Evolutionary conservation across 2,888 invertebrate genomes (phyloP), one percentile per base, ranked within the genome.

Genomic region (Pandemis cinnamomeana): DNA sequence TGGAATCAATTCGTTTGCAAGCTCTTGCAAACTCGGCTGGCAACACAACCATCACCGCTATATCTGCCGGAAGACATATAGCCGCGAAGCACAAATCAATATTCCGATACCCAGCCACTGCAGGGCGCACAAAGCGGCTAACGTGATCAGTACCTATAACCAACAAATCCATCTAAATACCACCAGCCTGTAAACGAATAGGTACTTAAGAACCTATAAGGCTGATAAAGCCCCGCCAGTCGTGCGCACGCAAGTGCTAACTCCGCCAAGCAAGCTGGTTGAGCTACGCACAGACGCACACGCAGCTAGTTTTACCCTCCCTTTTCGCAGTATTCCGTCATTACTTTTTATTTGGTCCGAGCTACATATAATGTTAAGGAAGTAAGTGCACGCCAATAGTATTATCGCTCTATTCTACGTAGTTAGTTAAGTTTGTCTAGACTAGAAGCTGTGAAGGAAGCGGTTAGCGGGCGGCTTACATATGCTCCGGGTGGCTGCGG

Each of bases 401-500:
- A 71, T 53, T 63, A 58, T 58, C 36, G 63, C 27, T 27, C 69
- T 76, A 74, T 55, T 63, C 75, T 76, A 73, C 68, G 60, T 60
- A 61, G 48, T 48, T 46, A 72, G 61, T 53, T 27, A 58, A 27
- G 58, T 63, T 7, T 68, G 66, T 66, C 60, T 71, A 44, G 58
- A 66, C 71, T 78, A 77, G 68, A 76, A 84, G 84, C 83, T 84
- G 84, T 74, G 80, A 76, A 78, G 83, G 80, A 87, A 87, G 87
- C 85, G 82, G 82, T 81, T 83, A 79, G 80, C 20, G 80, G 81
- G 78, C 73, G 77, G 92, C 97, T 98, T 97, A 99, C 98, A 98
- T 97, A 96, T 99, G 99, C 93, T 99, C 99, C 44, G 99, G 99
- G 91, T 99, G 99, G 87, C 97, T 96, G 89, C 98, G 97, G 91